phyloP scores from a whole-genome alignment of 2,797 vertebrate species.

The Vultur gryphus region DNA sequence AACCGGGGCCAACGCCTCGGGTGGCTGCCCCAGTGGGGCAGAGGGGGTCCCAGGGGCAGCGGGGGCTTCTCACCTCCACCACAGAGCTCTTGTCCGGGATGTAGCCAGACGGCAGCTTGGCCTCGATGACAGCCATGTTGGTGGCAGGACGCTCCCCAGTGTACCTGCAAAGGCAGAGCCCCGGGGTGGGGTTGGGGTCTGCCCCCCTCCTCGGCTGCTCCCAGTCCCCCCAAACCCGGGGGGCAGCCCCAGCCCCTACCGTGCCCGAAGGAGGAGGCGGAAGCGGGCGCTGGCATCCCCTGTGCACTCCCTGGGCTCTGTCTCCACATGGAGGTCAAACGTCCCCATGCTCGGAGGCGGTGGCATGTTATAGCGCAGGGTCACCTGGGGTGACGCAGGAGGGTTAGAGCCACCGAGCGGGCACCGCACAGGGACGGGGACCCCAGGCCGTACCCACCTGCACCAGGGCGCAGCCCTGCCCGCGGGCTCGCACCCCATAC shows the following conservation, averaged over 20 bases:
- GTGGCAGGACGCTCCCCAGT: not conserved
- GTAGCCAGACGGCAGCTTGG: constrained; percentile 50
- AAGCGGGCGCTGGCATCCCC: not conserved
- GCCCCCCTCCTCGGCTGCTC: not conserved
- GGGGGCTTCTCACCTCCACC: constrained; percentile 5
- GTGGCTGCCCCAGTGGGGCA: not conserved
- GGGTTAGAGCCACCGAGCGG: not conserved
- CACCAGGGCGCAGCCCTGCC: constrained; percentile 76
- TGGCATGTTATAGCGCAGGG: constrained; percentile 19
- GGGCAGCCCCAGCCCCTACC: not conserved
- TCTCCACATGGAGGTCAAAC: not conserved
- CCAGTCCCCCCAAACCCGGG: rapidly evolving
- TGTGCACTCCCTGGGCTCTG: not conserved
- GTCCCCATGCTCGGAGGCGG: not conserved
- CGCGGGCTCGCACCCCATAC: constrained; percentile 67
- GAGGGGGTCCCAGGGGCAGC: rapidly evolving
- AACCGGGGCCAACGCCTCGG: not conserved
- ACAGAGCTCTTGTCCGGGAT: not conserved
- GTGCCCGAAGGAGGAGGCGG: not conserved
- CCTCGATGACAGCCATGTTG: constrained; percentile 56
- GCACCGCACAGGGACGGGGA: rapidly evolving
- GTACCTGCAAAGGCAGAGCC: constrained; percentile 17
- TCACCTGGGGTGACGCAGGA: not conserved
- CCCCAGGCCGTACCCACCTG: constrained; percentile 71
- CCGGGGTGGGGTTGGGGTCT: rapidly evolving